Evolutionary conservation across 1,140 invertebrate species (phyloP).

Genomic region (Drosophila sulfurigaster): DNA sequence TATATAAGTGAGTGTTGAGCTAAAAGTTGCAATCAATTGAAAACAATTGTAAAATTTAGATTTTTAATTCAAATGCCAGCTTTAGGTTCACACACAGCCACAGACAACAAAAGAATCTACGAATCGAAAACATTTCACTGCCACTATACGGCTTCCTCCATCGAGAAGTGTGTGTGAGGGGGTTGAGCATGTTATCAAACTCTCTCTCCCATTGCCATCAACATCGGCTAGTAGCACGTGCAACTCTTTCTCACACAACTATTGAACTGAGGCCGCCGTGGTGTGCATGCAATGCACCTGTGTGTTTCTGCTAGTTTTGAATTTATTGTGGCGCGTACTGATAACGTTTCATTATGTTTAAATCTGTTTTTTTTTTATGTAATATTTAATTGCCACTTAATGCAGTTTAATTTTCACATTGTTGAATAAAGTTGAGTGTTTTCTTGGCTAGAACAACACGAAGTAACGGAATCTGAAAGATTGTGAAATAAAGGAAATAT

Average conservation of each 20-base stretch:
- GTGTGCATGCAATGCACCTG: constrained; percentile 12
- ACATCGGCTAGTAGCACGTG: constrained; percentile 45
- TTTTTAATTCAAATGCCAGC: constrained; percentile 64
- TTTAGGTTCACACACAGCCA: constrained; percentile 35
- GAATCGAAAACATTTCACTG: constrained; percentile 9
- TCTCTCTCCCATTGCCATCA: constrained; percentile 63
- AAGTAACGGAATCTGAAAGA: constrained; percentile 38
- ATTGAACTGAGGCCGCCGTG: background rate
- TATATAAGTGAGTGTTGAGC: constrained; percentile 17
- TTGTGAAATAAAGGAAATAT: constrained; percentile 68
- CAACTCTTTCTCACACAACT: constrained; percentile 20
- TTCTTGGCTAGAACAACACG: constrained; percentile 36
- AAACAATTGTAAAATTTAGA: constrained; percentile 65
- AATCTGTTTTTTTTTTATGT: constrained; percentile 37
- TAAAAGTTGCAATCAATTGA: constrained; percentile 35
- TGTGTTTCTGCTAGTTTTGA: constrained; percentile 46
- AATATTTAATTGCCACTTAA: constrained; percentile 61
- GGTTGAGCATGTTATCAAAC: constrained; percentile 37
- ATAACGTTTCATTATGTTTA: constrained; percentile 59
- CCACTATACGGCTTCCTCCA: constrained; percentile 1
- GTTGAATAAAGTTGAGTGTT: constrained; percentile 50
- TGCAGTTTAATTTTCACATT: constrained; percentile 45
- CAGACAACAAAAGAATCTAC: background rate
- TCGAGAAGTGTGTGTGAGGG: background rate
- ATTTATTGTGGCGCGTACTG: constrained; percentile 75